Base-by-base conservation (phyloP, 2,888 invertebrate genomes). In the Lasioglossum oenotherae region DNA sequence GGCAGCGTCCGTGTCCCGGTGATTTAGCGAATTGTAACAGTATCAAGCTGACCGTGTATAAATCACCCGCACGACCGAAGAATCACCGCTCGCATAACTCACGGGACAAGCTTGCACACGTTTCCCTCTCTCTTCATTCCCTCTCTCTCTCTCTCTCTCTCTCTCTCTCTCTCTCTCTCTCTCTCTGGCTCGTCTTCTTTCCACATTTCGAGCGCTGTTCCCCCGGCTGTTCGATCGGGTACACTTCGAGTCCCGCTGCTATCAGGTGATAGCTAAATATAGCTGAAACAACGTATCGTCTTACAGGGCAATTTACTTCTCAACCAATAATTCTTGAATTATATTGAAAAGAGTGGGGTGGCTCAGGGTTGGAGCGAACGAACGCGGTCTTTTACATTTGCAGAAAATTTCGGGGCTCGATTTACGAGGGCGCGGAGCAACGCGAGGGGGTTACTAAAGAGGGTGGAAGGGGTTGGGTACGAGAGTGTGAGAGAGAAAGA, bases 41-140 rank as follows among this genome's bases (percentile, higher is more conserved):
- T 93, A 94, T 94, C 93, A 94, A 94, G 93, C 94, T 94, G 93
- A 93, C 94, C 93, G 90, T 89, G 92, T 93, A 93, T 95, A 94
- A 95, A 94, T 94, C 94, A 95, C 92, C 92, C 89, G 87, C 82
- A 85, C 87, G 85, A 88, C 82, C 78, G 87, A 87, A 88, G 88
- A 88, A 84, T 87, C 88, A 83, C 87, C 90, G 89, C 91, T 86
- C 81, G 81, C 82, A 78, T 85, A 87, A 89, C 84, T 86, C 82
- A 87, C 67, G 23, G 35, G 67, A 67, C 67, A 67, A 67, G 35
- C 67, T 35, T 78, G 77, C 69, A 74, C 85, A 77, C 85, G 64
- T 31, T 64, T 6, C 31, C 31, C 64, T 31, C 16, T 31, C 31
- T 64, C 31, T 64, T n/a, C n/a, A n/a, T n/a, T n/a, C n/a, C n/a